Base-by-base conservation (phyloP, 2,113 vertebrate species). In the Labeo rohita region DNA sequence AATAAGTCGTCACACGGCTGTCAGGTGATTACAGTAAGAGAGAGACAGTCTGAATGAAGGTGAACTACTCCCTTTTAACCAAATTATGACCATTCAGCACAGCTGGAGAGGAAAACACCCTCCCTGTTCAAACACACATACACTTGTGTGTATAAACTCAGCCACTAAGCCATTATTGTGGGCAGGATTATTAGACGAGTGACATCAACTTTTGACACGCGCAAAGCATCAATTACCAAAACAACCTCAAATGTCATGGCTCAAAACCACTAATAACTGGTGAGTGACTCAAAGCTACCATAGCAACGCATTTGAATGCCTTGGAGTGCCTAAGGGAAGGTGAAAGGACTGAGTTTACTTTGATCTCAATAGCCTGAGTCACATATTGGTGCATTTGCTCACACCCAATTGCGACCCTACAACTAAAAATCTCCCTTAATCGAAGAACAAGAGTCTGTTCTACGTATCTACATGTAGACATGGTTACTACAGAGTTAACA, bases 11-110 rank as follows among this genome's bases (percentile, higher is more conserved):
- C 34, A 12, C 50, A 50, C 18, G 13, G 43, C 59, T 83, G 47
- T 50, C 63, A 54, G 34, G 15, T 73, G 66, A 61, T 73, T 52
- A 73, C 52, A 74, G 47, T n/a, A 28, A 45, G 49, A 54, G 49
- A 54, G 23, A 83, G 52, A 66, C 12, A 79, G 49, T 49, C 63
- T 66, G 23, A 79, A 61, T 36, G 59, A 8, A 85, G 87, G 85
- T 76, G 68, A 73, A 88, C 65, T 49, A 34, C 91, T 86, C 89
- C 92, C 91, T 75, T 88, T 90, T 93, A 87, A 92, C 89, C 91
- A 93, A 93, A 94, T 87, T 34, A 45, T 85, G 84, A 79, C 36
- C 84, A 59, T 72, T 87, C 86, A 87, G 74, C 49, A 79, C 59
- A 12, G 56, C n/a, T 70, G 23, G 21, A 8, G 23, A 66, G 39